Evolutionary conservation across 2,888 invertebrate genomes (phyloP).

Genomic region (Zonitis immaculata): DNA sequence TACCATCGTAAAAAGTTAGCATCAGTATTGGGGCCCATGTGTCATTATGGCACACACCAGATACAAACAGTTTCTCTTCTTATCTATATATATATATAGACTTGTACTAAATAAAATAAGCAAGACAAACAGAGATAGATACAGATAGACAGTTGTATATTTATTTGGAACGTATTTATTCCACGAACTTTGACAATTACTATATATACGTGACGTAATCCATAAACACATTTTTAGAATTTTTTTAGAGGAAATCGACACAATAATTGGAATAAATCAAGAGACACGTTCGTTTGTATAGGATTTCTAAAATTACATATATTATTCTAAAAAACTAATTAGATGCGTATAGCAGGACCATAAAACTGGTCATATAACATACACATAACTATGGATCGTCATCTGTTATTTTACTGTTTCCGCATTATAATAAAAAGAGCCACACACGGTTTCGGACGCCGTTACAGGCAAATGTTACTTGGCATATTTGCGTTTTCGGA

Average conservation of each 20-base stretch:
- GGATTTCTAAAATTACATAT: not conserved
- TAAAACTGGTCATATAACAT: slow-evolving; percentile 43
- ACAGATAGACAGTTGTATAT: not conserved
- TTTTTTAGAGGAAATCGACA: not conserved
- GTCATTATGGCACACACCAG: slow-evolving; percentile 47
- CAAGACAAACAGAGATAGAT: not conserved
- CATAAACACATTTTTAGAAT: too few relatives aligned
- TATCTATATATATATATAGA: too few relatives aligned
- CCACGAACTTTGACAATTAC: not conserved
- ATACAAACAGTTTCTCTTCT: slow-evolving; percentile 44
- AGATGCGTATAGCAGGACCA: slow-evolving; percentile 46
- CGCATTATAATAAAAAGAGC: slow-evolving; percentile 61
- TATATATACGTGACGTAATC: not conserved
- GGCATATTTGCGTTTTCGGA: slow-evolving; percentile 49
- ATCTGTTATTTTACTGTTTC: slow-evolving; percentile 61
- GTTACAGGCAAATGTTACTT: slow-evolving; percentile 50
- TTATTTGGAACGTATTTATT: too few relatives aligned
- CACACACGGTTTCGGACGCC: slow-evolving; percentile 46
- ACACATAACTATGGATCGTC: too few relatives aligned
- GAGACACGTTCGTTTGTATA: not conserved
- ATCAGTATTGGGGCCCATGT: slow-evolving; percentile 37
- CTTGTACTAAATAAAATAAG: too few relatives aligned
- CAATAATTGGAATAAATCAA: not conserved
- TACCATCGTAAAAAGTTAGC: slow-evolving; percentile 47
- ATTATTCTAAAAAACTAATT: too few relatives aligned